Percentiles rank a stretch among this genome's conserved stretches.
Evolutionary conservation across 2,797 vertebrate genomes (phyloP).

Genomic region (Coracias cyanogaster): DNA sequence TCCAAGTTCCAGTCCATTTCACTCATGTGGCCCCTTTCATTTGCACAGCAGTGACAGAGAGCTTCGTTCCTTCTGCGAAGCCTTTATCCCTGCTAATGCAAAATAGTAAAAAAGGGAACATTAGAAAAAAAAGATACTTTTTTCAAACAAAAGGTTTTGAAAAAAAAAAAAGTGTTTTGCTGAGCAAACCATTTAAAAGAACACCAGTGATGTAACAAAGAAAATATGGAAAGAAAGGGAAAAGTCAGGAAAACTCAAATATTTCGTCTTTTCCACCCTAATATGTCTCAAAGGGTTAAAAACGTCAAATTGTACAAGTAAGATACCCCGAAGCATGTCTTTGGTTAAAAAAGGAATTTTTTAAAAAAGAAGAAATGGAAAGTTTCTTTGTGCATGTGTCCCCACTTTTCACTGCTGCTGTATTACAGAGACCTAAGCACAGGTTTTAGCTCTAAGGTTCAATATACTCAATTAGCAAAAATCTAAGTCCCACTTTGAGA

Average conservation of each 20-base stretch:
- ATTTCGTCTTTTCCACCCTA: not conserved
- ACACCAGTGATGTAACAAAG: not conserved
- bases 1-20: constrained; percentile 28
- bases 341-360: constrained; percentile 18
- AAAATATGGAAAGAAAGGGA: not conserved
- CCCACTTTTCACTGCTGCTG: not conserved
- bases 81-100: not conserved
- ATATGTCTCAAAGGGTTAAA: constrained; percentile 41
- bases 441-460: not conserved
- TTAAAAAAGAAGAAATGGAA: rapidly evolving
- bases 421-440: not conserved
- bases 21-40: not conserved
- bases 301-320: not conserved
- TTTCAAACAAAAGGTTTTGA: not conserved
- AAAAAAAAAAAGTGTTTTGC: not conserved
- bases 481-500: not conserved
- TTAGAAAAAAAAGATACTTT: not conserved
- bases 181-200: constrained; percentile 42
- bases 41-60: not conserved
- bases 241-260: not conserved
- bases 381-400: not conserved
- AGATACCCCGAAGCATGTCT: constrained; percentile 14
- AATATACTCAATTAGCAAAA: not conserved
- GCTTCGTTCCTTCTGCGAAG: not conserved
- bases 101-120: not conserved